A percentile compares a stretch with the other conserved stretches of the same genome.
Evolutionary conservation across 2,113 vertebrate species (phyloP).

Genomic region (Rhadina sibilatrix): DNA sequence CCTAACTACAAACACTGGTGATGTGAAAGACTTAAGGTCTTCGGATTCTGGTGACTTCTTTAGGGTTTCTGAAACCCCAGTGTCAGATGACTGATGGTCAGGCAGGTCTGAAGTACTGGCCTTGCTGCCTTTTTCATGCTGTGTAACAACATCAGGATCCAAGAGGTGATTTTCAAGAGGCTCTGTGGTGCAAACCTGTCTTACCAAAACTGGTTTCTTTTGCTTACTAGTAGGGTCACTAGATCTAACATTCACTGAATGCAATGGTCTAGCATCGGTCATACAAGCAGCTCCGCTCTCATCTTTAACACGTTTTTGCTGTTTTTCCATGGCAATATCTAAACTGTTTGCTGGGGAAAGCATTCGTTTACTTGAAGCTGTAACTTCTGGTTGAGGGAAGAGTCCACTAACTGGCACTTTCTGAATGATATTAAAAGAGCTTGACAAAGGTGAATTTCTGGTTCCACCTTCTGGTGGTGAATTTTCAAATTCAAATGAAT

Average conservation of each 20-base stretch:
- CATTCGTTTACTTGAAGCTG: constrained; percentile 95
- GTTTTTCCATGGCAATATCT: constrained; percentile 99
- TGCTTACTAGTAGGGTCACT: constrained; percentile 79
- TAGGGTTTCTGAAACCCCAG: constrained; percentile 63
- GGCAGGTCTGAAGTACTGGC: constrained; percentile 30
- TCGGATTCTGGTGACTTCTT: constrained; percentile 73
- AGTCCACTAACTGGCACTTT: constrained; percentile 85
- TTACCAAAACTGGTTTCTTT: constrained; percentile 88
- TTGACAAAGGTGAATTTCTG: constrained; percentile 63
- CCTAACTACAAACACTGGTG: not conserved
- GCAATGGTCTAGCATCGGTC: constrained; percentile 76
- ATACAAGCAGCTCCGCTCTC: constrained; percentile 88
- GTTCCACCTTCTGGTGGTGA: constrained; percentile 62
- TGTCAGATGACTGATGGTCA: constrained; percentile 55
- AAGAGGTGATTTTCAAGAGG: constrained; percentile 81
- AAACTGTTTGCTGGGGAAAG: constrained; percentile 97
- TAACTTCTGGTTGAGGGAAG: constrained; percentile 89
- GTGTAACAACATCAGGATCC: constrained; percentile 76
- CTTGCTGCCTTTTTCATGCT: constrained; percentile 61
- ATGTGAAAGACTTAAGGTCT: constrained; percentile 58
- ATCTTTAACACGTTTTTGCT: constrained; percentile 96
- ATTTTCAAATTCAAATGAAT: constrained; percentile 56
- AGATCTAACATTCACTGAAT: constrained; percentile 76
- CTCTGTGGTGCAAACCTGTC: constrained; percentile 93
- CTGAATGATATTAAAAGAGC: constrained; percentile 75